phyloP scores from a whole-genome alignment of 2,113 vertebrate genomes.

The Oncorhynchus clarkii region DNA sequence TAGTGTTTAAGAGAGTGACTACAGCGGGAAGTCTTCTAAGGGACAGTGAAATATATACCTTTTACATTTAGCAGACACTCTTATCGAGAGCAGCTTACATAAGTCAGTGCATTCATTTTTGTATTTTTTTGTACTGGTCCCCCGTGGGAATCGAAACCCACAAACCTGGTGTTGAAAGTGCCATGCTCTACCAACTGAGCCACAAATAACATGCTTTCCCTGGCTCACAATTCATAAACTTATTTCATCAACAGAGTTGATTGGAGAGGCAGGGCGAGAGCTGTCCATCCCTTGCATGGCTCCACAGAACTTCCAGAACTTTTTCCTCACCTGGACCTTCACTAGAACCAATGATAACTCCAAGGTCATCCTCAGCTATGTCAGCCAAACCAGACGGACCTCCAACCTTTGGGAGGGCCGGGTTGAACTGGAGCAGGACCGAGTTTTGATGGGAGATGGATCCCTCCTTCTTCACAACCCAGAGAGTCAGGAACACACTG shows the following conservation, averaged over 20 bases:
- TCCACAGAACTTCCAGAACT: slow-evolving; percentile 30
- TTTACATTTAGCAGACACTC: no score
- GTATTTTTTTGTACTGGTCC: no score
- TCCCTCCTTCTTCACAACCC: slow-evolving; percentile 31
- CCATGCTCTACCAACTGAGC: no score
- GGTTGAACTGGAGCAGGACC: slow-evolving; percentile 18
- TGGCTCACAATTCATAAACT: not conserved
- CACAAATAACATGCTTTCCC: no score
- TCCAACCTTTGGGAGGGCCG: slow-evolving; percentile 1
- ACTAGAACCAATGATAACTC: not conserved
- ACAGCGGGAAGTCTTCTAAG: not conserved
- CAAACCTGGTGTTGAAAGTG: no score
- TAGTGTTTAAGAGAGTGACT: not conserved
- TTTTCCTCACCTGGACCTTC: slow-evolving; percentile 44
- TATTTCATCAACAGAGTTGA: slow-evolving; percentile 20
- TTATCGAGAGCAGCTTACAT: no score
- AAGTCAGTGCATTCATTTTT: no score
- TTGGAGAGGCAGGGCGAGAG: not conserved
- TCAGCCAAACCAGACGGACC: slow-evolving; percentile 10
- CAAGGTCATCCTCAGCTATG: slow-evolving; percentile 26
- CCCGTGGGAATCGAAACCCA: no score
- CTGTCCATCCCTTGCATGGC: slow-evolving; percentile 41
- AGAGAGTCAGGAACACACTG: slow-evolving; percentile 20
- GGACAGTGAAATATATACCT: not conserved
- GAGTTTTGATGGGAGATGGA: slow-evolving; percentile 19